Evolutionary conservation across 2,888 invertebrate genomes (phyloP), one percentile per base, ranked within the genome.

Genomic region (Mythimna vitellina): DNA sequence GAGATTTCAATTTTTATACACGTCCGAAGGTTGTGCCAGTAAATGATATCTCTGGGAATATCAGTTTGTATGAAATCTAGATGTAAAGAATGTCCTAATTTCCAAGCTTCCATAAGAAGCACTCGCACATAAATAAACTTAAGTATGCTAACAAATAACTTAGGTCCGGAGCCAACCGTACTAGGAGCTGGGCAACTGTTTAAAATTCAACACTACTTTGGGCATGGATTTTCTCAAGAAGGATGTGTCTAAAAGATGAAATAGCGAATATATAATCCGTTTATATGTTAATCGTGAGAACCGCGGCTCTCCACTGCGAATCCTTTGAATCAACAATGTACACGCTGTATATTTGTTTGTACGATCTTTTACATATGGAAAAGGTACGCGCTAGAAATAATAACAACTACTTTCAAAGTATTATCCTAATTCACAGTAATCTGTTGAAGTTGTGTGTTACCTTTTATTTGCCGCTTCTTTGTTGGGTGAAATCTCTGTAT

Each of bases 231-330:
- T 84, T 78, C 72, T 78, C 65, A 78, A 86, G 86, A 87, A 85
- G 83, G 83, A 88, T 87, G 79, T 82, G 74, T 80, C 78, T 82
- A 67, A 85, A 82, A 87, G 81, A 86, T 89, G 87, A 87, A 85
- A 84, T 84, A 87, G 86, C 69, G 76, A 74, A 65, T 67, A 78
- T 73, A 58, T 79, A 85, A 76, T 67, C 84, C 77, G 84, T 89
- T 87, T 87, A 86, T 85, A 89, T 89, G 88, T 74, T 78, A 89
- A 89, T 87, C 81, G 73, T 89, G 89, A 79, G 89, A 89, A 87
- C 80, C 61, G 56, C 62, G 66, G 51, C 35, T 79, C 65, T 68
- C 42, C 17, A 60, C 46, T 51, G 65, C 32, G 68, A 69, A 69
- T 65, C 70, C 32, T 56, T 81, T 67, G 69, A 67, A 65, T 68